Evolutionary conservation across 2,888 invertebrate genomes (phyloP).

Genomic region (Pseudanteris insignis): DNA sequence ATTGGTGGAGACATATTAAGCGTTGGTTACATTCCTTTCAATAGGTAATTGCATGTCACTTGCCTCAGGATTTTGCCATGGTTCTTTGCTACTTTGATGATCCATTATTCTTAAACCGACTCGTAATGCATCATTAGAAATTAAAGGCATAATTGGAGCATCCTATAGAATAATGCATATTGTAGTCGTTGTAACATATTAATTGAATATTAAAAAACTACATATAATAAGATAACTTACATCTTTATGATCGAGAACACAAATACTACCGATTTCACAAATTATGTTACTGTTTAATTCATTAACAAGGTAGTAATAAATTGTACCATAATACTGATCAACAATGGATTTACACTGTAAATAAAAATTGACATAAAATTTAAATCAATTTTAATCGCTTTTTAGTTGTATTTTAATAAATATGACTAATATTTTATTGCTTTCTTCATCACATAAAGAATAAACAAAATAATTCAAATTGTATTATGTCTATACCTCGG

Average conservation of each 20-base stretch:
- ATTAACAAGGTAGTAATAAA: conserved; percentile 77
- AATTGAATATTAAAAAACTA: no score
- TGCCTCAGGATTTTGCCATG: conserved; percentile 49
- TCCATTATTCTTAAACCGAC: conserved; percentile 50
- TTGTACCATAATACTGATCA: conserved; percentile 78
- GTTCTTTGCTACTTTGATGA: conserved; percentile 40
- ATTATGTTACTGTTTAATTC: conserved; percentile 76
- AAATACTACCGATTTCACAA: conserved; percentile 78
- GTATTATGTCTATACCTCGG: conserved; percentile 70
- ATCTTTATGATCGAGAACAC: conserved; percentile 65
- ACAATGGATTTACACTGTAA: conserved; percentile 76
- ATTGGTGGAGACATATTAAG: conserved; percentile 49
- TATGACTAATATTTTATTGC: no score
- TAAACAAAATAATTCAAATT: no score
- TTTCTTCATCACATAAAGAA: no score
- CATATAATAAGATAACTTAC: no score
- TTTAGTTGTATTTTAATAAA: no score
- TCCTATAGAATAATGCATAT: conserved; percentile 50
- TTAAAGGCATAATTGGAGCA: conserved; percentile 72
- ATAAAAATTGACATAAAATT: no score
- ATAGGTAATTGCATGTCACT: conserved; percentile 67
- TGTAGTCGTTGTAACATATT: no score
- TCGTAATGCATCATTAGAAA: conserved; percentile 65
- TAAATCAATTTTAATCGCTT: no score
- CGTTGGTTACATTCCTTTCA: conserved; percentile 64